phyloP scores from a whole-genome alignment of 1,140 invertebrate species.

The Amphibalanus amphitrite region DNA sequence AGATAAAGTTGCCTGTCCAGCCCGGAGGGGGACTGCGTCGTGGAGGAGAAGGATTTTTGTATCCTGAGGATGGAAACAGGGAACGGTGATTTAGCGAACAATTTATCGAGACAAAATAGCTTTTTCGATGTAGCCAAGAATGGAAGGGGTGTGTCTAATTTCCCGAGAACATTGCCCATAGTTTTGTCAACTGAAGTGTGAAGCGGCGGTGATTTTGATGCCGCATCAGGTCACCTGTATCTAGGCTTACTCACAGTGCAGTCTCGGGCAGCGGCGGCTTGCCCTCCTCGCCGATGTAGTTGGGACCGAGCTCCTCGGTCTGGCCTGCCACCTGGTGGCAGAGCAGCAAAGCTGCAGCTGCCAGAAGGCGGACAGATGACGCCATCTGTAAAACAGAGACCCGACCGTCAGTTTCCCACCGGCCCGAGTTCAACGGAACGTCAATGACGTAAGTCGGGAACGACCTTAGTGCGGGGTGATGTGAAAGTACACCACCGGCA shows the following conservation, averaged over 20 bases:
- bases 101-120: no score
- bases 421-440: neutral
- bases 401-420: neutral
- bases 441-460: neutral
- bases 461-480: neutral
- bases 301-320: neutral
- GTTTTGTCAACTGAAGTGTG: no score
- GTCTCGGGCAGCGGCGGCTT: slow-evolving; percentile 15
- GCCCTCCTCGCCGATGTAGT: slow-evolving; percentile 18
- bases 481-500: neutral
- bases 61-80: neutral
- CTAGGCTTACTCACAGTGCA: slow-evolving; percentile 15
- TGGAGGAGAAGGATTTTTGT: no score
- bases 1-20: no score
- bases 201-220: no score
- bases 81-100: no score
- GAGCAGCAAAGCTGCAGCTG: neutral
- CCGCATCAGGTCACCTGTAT: no score
- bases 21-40: no score
- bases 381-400: neutral
- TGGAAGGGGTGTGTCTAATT: no score
- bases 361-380: neutral
- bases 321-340: slow-evolving; percentile 3
- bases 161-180: no score
- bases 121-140: no score